Base-by-base conservation (phyloP, 2,888 invertebrate species). In the Idaea aversata region DNA sequence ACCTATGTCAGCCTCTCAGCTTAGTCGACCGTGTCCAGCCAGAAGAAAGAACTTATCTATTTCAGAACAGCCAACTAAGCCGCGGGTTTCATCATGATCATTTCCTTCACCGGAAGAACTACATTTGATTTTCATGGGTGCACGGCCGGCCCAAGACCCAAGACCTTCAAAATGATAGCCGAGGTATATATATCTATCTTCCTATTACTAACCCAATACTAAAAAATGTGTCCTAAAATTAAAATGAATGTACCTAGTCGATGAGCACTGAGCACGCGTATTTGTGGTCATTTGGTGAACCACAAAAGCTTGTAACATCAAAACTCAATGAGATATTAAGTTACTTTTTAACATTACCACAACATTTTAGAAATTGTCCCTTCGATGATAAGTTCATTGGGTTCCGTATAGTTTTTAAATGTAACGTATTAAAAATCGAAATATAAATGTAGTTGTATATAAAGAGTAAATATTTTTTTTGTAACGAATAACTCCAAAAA, bases 291-390 rank as follows among this genome's bases (percentile, higher is more conserved):
- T 13, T 47, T 47, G 47, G 7, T 47, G 7, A 47, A 47, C 47
- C 47, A 47, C 47, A 47, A 47, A 47, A 47, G 47, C 13, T 47
- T 47, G 47, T 47, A 10, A 47, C 67, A 67, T 34, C 62, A 62
- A 62, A 62, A 47, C 60, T 47, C 13, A 47, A 13, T 13, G 47
- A 47, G 47, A 10, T 47, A 47, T 47, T 47, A 13, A 2, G 10
- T 47, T 47, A 47, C 47, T 47, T 25, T 25, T 25, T 47, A 47
- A 47, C 47, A 47, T 13, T 47, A 47, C 47, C 47, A 47, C 47
- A 47, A 13, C 7, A 47, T 47, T 47, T 13, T 10, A 13, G 7
- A 47, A 13, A 4, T 13, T 47, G 7, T 7, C 47, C 13, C 13
- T 3, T 13, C 13, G 5, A 4, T 4, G 47, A 47, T 47, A 5